Evolutionary conservation across 1,140 invertebrate genomes (phyloP).

Genomic region (Daktulosphaira vitifoliae): DNA sequence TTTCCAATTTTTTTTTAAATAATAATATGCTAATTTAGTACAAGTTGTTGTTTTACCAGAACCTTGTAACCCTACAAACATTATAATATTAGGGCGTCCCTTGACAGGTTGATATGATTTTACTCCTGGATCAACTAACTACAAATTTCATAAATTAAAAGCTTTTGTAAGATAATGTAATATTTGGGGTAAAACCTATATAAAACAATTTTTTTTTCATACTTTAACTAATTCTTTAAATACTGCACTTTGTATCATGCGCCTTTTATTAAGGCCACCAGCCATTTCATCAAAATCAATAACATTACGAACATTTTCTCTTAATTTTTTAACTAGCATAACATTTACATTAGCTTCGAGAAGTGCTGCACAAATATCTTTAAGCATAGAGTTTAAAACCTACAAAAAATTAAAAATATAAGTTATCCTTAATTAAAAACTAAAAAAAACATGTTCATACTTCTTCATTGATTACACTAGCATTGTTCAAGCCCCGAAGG

Average conservation of each 20-base stretch:
- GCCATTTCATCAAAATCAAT: slow-evolving; percentile 99
- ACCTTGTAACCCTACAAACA: slow-evolving; percentile 99
- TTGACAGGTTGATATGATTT: slow-evolving; percentile 95
- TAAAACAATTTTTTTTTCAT: slow-evolving; percentile 34
- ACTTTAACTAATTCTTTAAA: slow-evolving; percentile 98
- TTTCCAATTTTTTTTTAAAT: slow-evolving; percentile 99
- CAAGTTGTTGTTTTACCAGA: slow-evolving; percentile 99
- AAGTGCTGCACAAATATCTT: slow-evolving; percentile 95
- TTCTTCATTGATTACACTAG: slow-evolving; percentile 98
- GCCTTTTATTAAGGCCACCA: slow-evolving; percentile 92
- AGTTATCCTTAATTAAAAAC: too few species aligned
- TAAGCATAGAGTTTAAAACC: slow-evolving; percentile 98
- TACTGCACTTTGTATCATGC: slow-evolving; percentile 98
- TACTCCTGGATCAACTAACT: slow-evolving; percentile 96
- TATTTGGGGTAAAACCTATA: too few species aligned
- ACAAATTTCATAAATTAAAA: slow-evolving; percentile 42
- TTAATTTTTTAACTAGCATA: slow-evolving; percentile 85
- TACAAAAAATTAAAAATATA: slow-evolving; percentile 43
- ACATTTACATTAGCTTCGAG: slow-evolving; percentile 99
- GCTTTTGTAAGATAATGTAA: slow-evolving; percentile 32
- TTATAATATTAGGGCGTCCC: slow-evolving; percentile 92
- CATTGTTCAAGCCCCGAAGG: slow-evolving; percentile 92
- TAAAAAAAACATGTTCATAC: slow-evolving; percentile 46
- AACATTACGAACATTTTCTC: slow-evolving; percentile 95
- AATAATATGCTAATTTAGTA: slow-evolving; percentile 98